phyloP scores from a whole-genome alignment of 2,113 vertebrate species.

The Echinops telfairi region DNA sequence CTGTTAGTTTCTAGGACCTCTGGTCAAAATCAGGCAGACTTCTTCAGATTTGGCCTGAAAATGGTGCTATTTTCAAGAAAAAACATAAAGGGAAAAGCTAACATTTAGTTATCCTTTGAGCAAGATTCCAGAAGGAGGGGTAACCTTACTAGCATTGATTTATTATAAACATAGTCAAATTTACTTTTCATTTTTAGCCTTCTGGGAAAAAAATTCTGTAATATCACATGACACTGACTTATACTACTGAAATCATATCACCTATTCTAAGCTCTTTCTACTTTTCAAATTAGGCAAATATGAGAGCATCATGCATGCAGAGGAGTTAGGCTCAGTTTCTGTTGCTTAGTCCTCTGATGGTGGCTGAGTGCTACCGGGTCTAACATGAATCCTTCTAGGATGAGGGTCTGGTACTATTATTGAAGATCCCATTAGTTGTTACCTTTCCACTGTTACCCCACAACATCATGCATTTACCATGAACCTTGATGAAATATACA shows the following conservation, averaged over 20 bases:
- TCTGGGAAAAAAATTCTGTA: not conserved
- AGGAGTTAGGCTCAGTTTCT: not conserved
- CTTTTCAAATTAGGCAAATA: not conserved
- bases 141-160: not conserved
- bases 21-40: too few species aligned
- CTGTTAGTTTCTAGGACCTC: not conserved
- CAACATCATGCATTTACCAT: not conserved
- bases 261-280: not conserved
- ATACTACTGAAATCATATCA: accelerated
- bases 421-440: not conserved
- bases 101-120: not conserved
- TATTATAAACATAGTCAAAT: not conserved
- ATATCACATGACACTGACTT: too few species aligned
- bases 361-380: not conserved
- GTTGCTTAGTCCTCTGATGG: not conserved
- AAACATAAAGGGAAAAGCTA: not conserved
- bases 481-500: not conserved
- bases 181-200: not conserved
- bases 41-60: not conserved
- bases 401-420: not conserved
- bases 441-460: not conserved
- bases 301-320: not conserved
- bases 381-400: not conserved
- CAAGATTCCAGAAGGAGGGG: not conserved
- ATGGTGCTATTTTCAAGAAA: not conserved